Evolutionary conservation across 2,888 invertebrate species (phyloP), one percentile per base, ranked within the genome.

Genomic region (Drosophila pseudotalamancana): DNA sequence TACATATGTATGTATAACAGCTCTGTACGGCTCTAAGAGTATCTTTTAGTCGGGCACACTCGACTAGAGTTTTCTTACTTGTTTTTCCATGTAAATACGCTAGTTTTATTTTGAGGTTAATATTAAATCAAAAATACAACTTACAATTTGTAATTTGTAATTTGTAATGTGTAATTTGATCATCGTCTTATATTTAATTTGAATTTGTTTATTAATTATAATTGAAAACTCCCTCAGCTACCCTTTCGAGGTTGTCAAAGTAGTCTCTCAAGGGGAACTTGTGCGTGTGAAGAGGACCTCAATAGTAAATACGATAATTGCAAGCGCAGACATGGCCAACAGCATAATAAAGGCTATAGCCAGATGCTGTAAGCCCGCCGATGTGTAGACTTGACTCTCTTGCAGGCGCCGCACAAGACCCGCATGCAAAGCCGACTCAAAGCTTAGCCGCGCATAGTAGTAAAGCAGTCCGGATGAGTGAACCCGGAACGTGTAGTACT

Each of bases 401-500:
- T 61, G 69, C 2, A 84, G 50, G 2, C 87, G 88, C 3, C 73
- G 61, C 0, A 87, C 80, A 6, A 82, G 62, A 0, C 87, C 82
- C 2, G 81, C 88, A 14, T 74, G 65, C 1, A 82, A 27, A 0
- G 90, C 90, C 8, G 79, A 63, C 4, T 69, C 81, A 14, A 88
- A 87, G 8, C 88, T 78, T 14, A 64, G 79, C 1, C 69, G 55
- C 6, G 82, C 82, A 19, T 82, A 90, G 29, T 80, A 73, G 5
- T 80, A 37, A 3, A 87, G 67, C 42, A 90, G 14, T 0, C 90
- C 90, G 1, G 88, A 86, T 0, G 89, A 88, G 39, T 89, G 88
- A 1, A 89, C 61, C 3, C 87, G 72, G 45, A 72, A 81, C 0
- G 85, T 77, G 21, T 75, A 90, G 39, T 88, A 89, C 46, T 88